phyloP scores from a whole-genome alignment of 2,797 vertebrate genomes.

The Pogonophryne albipinna region DNA sequence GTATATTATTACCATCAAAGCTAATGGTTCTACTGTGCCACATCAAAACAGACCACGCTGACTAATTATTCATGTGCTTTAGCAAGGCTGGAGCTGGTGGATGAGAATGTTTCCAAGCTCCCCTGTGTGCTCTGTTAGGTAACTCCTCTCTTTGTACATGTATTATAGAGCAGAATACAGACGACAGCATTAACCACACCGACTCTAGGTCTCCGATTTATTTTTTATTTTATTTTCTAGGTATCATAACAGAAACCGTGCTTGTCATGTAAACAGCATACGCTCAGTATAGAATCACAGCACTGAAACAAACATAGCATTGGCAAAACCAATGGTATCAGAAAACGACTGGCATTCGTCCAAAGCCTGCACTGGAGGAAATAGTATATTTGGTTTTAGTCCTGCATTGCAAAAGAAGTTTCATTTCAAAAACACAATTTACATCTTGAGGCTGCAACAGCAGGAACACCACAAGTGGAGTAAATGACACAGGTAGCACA shows the following conservation, averaged over 20 bases:
- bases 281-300: background rate
- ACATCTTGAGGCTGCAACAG: slow-evolving; percentile 10
- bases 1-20: slow-evolving; percentile 51
- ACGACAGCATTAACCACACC: slow-evolving; percentile 51
- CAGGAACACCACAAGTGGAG: background rate
- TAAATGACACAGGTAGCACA: slow-evolving; percentile 23
- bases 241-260: background rate
- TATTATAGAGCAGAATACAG: slow-evolving; percentile 55
- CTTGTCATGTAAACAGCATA: slow-evolving; percentile 14
- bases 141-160: slow-evolving; percentile 40
- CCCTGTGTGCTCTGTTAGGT: slow-evolving; percentile 48
- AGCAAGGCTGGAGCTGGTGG: slow-evolving; percentile 61
- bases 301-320: slow-evolving; percentile 11
- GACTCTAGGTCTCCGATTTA: slow-evolving; percentile 26
- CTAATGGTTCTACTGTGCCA: slow-evolving; percentile 59
- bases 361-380: background rate
- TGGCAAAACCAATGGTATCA: slow-evolving; percentile 2
- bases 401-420: slow-evolving; percentile 14
- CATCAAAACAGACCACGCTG: slow-evolving; percentile 59
- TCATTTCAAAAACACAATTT: slow-evolving; percentile 23
- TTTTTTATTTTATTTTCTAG: slow-evolving; percentile 17
- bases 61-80: slow-evolving; percentile 71
- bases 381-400: slow-evolving; percentile 14
- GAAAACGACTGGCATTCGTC: slow-evolving; percentile 25
- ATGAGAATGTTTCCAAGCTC: slow-evolving; percentile 68